Conservation (phyloP, 1,140 invertebrate species). For the Drosophila sucinea region DNA sequence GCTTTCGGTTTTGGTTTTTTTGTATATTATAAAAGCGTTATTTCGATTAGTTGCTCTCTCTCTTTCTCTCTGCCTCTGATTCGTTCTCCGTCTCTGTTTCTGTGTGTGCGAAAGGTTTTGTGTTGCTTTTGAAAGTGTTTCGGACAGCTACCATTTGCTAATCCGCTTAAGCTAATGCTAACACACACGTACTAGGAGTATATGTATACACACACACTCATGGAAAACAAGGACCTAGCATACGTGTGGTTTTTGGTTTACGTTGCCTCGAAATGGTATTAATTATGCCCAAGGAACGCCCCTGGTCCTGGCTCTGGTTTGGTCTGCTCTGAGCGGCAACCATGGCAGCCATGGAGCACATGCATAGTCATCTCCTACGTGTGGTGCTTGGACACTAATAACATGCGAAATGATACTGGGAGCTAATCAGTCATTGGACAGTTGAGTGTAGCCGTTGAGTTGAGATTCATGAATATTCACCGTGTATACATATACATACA, state of each 20-base stretch:
- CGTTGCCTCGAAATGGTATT: conserved; percentile 43
- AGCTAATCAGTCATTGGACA: conserved; percentile 18
- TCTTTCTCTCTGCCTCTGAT: not conserved
- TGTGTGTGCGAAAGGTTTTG: conserved; percentile 16
- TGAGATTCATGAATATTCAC: conserved; percentile 39
- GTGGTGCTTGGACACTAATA: conserved; percentile 7
- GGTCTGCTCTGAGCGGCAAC: not conserved
- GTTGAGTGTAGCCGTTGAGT: not conserved
- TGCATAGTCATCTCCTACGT: not conserved
- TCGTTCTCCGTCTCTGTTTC: not conserved
- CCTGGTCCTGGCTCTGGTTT: not conserved
- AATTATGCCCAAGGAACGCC: conserved; percentile 43
- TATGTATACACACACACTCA: not conserved
- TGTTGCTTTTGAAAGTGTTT: conserved; percentile 24
- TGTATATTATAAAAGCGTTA: conserved; percentile 14
- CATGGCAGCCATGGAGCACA: not conserved
- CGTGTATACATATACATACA: not conserved
- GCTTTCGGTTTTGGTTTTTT: conserved; percentile 3
- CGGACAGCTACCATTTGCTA: conserved; percentile 27
- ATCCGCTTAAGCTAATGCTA: conserved; percentile 57
- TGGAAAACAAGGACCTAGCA: not conserved
- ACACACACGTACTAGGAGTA: not conserved
- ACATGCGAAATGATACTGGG: conserved; percentile 19
- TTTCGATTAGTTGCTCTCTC: not conserved
- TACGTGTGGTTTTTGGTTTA: conserved; percentile 40